These are phyloP conservation scores for Eulemur rufifrons DNA, from an alignment of 2,113 vertebrate species.

Conservation along the genomic window DNA sequence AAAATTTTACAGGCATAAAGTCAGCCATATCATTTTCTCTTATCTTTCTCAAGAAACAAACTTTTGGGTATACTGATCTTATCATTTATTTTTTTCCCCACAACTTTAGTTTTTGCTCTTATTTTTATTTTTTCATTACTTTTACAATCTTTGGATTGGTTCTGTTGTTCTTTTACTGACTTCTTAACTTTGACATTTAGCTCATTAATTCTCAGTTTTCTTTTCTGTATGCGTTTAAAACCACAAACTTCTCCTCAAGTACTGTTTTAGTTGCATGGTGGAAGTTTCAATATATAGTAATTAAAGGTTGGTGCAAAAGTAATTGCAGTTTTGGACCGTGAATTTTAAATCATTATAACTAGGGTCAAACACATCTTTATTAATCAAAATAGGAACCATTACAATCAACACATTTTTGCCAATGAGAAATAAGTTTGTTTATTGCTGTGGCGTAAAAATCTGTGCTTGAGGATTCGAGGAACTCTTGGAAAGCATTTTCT, in stretches of 20 bases:
- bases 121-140: background rate
- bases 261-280: background rate
- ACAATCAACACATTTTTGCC: too few species aligned
- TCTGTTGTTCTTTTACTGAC: background rate
- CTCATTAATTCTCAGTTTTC: background rate
- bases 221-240: background rate
- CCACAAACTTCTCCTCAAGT: background rate
- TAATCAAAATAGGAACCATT: too few species aligned
- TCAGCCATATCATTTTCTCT: background rate
- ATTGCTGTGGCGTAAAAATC: too few species aligned
- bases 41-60: background rate
- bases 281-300: background rate
- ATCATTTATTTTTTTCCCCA: background rate
- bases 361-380: too few species aligned
- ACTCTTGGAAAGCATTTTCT: too few species aligned
- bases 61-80: background rate
- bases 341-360: too few species aligned
- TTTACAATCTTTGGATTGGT: background rate
- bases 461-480: too few species aligned
- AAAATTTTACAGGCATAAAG: background rate
- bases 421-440: too few species aligned
- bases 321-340: too few species aligned
- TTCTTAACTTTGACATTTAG: constrained; percentile 27
- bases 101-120: background rate
- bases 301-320: too few species aligned